phyloP scores from a whole-genome alignment of 1,140 invertebrate genomes.

The Caenorhabditis tropicalis region DNA sequence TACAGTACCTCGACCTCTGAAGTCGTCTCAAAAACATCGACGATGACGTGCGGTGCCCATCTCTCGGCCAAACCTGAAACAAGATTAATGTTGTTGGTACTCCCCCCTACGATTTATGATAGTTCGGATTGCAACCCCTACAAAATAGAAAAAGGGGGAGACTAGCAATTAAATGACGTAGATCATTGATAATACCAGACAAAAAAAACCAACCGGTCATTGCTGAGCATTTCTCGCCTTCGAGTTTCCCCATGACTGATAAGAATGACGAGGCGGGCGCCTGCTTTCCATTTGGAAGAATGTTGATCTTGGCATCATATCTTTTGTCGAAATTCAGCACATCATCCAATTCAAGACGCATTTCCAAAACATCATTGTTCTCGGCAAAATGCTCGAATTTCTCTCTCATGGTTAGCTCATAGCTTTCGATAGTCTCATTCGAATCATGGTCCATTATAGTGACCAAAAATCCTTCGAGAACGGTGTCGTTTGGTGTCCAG shows the following conservation, averaged over 20 bases:
- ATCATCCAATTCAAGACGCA: slow-evolving; percentile 33
- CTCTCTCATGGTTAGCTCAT: not conserved
- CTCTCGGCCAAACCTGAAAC: slow-evolving; percentile 30
- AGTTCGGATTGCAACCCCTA: not conserved
- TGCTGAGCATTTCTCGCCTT: not conserved
- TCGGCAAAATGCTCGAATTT: not conserved
- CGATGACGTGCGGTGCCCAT: slow-evolving; percentile 21
- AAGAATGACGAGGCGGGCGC: slow-evolving; percentile 3
- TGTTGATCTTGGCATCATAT: slow-evolving; percentile 38
- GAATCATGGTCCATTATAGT: slow-evolving; percentile 8
- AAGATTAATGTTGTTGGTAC: slow-evolving; percentile 3
- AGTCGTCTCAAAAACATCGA: slow-evolving; percentile 3
- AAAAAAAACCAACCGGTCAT: not conserved
- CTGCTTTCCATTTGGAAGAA: slow-evolving; percentile 2
- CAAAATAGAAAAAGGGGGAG: not conserved
- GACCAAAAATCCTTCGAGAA: not conserved
- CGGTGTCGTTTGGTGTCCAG: slow-evolving; percentile 6
- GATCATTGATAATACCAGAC: too few relatives aligned
- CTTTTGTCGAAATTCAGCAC: not conserved
- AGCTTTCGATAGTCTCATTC: not conserved
- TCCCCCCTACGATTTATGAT: not conserved
- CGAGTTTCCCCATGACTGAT: slow-evolving; percentile 1
- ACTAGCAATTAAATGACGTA: too few relatives aligned
- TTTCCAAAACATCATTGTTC: slow-evolving; percentile 1
- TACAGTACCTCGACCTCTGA: slow-evolving; percentile 6